phyloP scores from a whole-genome alignment of 2,888 invertebrate species.

The Drosophila engyochracea region DNA sequence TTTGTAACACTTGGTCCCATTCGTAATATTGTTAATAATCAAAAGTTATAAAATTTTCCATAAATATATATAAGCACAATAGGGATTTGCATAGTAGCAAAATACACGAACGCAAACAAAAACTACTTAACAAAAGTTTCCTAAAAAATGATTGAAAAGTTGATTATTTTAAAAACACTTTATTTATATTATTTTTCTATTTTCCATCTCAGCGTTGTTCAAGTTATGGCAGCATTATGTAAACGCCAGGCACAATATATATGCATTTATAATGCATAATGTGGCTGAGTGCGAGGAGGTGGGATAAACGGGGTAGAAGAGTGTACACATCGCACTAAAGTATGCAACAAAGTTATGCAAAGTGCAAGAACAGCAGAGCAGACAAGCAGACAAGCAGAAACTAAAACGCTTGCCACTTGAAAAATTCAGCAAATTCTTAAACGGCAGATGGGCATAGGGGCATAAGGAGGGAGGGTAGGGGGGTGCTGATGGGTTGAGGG shows the following conservation, averaged over 20 bases:
- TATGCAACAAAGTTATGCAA: conserved; percentile 80
- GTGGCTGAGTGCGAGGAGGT: conserved; percentile 36
- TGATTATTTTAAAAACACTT: conserved; percentile 31
- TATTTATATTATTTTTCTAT: conserved; percentile 27
- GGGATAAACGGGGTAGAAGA: neutral
- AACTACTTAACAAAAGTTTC: conserved; percentile 32
- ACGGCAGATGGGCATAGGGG: neutral
- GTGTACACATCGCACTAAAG: conserved; percentile 56
- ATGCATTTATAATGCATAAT: conserved; percentile 79
- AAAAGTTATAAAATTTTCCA: neutral
- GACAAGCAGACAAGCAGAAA: conserved; percentile 66
- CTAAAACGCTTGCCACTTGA: conserved; percentile 71
- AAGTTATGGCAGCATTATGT: conserved; percentile 76
- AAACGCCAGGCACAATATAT: conserved; percentile 75
- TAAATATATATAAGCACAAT: neutral
- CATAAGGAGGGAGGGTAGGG: too few relatives aligned
- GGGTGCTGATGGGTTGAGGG: neutral
- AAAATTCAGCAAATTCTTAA: conserved; percentile 58
- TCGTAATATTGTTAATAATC: conserved; percentile 4
- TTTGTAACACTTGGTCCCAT: too few relatives aligned
- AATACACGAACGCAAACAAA: conserved; percentile 11
- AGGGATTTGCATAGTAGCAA: conserved; percentile 8
- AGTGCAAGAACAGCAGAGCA: conserved; percentile 62
- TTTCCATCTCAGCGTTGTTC: conserved; percentile 10
- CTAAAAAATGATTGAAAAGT: conserved; percentile 62